Base-by-base conservation (phyloP, 1,140 invertebrate species). In the Drosophila elegans region DNA sequence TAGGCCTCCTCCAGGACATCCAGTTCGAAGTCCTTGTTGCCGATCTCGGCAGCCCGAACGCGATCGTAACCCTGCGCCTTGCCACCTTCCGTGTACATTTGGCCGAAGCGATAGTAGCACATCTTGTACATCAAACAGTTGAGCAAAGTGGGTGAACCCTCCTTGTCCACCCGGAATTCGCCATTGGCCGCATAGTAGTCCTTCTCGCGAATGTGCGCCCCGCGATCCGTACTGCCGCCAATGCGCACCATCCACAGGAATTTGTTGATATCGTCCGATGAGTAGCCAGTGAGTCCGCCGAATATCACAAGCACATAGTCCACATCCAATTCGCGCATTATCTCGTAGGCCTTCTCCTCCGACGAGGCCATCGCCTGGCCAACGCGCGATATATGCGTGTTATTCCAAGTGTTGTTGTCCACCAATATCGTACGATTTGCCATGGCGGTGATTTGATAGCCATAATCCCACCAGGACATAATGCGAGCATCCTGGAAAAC, bases 391-490 rank as follows among this genome's bases (percentile, higher is more conserved):
- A 99, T 99, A 92, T 99, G 98, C 6, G 98, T 99, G 93, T 99
- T 99, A 93, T 99, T 99, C 98, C 98, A 99, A 7, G 98, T 99
- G 91, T 99, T 99, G 93, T 99, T 99, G 93, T 99, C 98, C n/a
- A 99, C 98, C 78, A 99, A 94, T 76, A 99, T 98, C 4, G 98
- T 99, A 45, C 98, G 94, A 94, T 99, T 99, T 4, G 98, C 98
- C 98, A 99, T 99, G 11, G 98, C 98, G 21, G 98, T 99, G 93
- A 99, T 99, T 93, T 99, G 98, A 93, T 99, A 99, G 5, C 98
- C 98, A 93, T 99, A 99, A 95, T 99, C 98, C 98, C 98, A 99
- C 98, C 98, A 99, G 2, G 98, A 99, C 98, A 99, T 99, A 41
- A 99, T 96, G 93, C 97, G 97, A 3, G 98, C 96, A 93, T 99